A percentile compares a stretch with the other conserved stretches of the same genome.
These are phyloP conservation scores for western clawed frog (Xenopus tropicalis) DNA, from an alignment of 2,113 vertebrate genomes.

Conservation along the genomic window DNA sequence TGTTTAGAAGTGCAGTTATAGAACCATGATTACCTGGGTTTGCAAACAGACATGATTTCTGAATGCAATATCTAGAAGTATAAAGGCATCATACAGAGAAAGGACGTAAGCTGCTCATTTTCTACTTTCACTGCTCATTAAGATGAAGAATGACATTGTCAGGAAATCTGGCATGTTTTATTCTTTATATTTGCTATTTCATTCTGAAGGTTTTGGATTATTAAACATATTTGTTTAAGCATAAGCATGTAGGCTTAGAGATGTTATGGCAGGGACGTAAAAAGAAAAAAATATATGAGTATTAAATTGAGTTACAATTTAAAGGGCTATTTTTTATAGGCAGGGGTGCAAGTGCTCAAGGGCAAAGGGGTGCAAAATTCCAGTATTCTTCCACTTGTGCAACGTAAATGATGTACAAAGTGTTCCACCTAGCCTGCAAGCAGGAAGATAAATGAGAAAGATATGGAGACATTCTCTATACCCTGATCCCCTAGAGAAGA, in stretches of 20 bases:
- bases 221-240: constrained; percentile 18
- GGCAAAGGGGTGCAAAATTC: too few species aligned
- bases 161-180: constrained; percentile 37
- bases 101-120: constrained; percentile 17
- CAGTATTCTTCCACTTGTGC: too few species aligned
- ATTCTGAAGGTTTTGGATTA: constrained; percentile 17
- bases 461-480: too few species aligned
- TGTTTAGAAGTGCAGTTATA: constrained; percentile 3
- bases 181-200: constrained; percentile 20
- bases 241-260: constrained; percentile 4
- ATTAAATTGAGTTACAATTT: too few species aligned
- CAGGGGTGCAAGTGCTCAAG: too few species aligned
- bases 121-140: constrained; percentile 37
- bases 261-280: too few species aligned
- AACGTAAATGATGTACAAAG: too few species aligned
- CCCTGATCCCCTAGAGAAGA: too few species aligned
- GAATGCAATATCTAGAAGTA: constrained; percentile 18
- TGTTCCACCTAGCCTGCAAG: too few species aligned
- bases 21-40: constrained; percentile 36
- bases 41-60: constrained; percentile 26
- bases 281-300: too few species aligned
- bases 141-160: constrained; percentile 40
- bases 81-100: constrained; percentile 24
- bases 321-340: too few species aligned
- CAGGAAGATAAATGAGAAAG: too few species aligned